Base-by-base conservation (phyloP, 1,140 invertebrate genomes). In the Drusus annulatus region DNA sequence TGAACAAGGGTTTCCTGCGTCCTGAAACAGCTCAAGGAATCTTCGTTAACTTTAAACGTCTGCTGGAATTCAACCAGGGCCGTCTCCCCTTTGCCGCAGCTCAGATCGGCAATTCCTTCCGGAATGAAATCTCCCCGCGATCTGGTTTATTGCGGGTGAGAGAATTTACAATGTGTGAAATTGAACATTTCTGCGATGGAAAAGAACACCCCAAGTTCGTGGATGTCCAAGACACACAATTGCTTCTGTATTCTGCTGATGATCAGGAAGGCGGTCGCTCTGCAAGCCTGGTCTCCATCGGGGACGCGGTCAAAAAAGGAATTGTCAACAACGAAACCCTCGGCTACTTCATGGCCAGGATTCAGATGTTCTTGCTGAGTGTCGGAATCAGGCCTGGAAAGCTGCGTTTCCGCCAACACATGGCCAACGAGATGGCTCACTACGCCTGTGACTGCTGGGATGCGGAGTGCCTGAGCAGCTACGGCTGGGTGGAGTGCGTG, bases 401-500 rank as follows among this genome's bases (percentile, higher is more conserved):
- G 85, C 86, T 99, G 31, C 92, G 99, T 21, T 99, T 99, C 90
- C 92, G 99, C 56, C 99, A 99, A 87, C 99, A 99, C 86, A 97
- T 99, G 96, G 92, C 93, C 75, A 99, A 99, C 90, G 99, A 99
- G 91, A 99, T 99, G 98, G 99, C 99, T 84, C 99, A 99, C 91
- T 99, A 99, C 90, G 99, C 99, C n/a, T 96, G 96, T 89, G 98
- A 99, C 87, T 99, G 98, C 86, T 99, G 98, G 98, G 98, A 99
- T 92, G 98, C 98, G 5, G 98, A 99, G 88, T 96, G 95, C 85
- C 92, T 98, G 5, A 98, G 98, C 16, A 98, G 97, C 76, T 98
- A 98, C 89, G 98, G 99, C 16, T 99, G 98, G 99, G 94, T 99
- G 6, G 99, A 99, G 89, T 99, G 98, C 92, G 98, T 99, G 17